Base-by-base conservation (phyloP, 2,113 vertebrate genomes). In the Mesoclemmys tuberculata region DNA sequence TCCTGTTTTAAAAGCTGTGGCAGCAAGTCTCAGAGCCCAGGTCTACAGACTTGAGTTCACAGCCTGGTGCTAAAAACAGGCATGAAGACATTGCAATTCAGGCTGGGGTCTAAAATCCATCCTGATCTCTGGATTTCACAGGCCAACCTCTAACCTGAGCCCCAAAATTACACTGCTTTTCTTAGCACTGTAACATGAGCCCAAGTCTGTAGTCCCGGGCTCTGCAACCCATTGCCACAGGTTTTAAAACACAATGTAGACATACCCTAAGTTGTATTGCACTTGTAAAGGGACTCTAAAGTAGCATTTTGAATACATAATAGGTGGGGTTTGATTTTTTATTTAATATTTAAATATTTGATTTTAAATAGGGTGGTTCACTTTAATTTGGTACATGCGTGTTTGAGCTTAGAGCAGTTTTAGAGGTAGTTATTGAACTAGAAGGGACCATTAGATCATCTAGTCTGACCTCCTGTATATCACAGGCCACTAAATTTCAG, bases 401-500 rank as follows among this genome's bases (percentile, higher is more conserved):
- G 2, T 71, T 82, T 93, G 88, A 94, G 46, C 46, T n/a, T 48
- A 80, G 92, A 92, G 83, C 31, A 89, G 82, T 91, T 93, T 94
- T 87, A 68, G 84, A 6, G 31, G 35, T 26, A 49, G 2, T 8
- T 81, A 46, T 85, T 92, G 0, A 5, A 27, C 55, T 84, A 92
- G 44, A 82, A 80, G 92, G 84, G 54, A 31, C 49, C 49, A 41
- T 74, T 86, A 80, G 84, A 88, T 82, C 87, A 80, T 85, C 88
- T 90, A 41, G 74, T 80, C 78, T 54, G 64, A 49, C 74, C 52
- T 87, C 71, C 61, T 84, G 44, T 44, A 8, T 85, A 84, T n/a
- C 80, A 31, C 82, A 77, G 44, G 38, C 44, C 58, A 8, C 31
- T 44, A 49, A 18, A 13, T 84, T 92, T 41, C 84, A 29, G 21